Evolutionary conservation across 2,888 invertebrate species (phyloP), one percentile per base, ranked within the genome.

Genomic region (Rutpela maculata): DNA sequence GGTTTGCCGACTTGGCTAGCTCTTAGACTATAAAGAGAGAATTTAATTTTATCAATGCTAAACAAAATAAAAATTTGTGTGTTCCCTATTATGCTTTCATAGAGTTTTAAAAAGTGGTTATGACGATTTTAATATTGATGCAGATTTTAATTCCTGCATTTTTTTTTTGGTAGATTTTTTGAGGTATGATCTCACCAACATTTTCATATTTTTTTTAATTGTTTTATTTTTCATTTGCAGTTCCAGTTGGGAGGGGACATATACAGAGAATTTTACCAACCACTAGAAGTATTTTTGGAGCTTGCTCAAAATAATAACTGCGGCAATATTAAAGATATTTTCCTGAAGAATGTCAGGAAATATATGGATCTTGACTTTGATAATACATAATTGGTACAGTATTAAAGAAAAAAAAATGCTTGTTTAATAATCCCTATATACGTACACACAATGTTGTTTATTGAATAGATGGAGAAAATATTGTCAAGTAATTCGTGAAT

Each of bases 211-310:
- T 62, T 15, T 62, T 59, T 26, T 26, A 62, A 26, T 26, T n/a
- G 17, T 63, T 35, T 31, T n/a, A n/a, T n/a, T 18, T 38, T 68
- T 74, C 62, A 75, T 66, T 89, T 90, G 67, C 86, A 92, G 91
- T 95, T 95, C 89, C 92, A 93, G 82, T 86, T 96, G 15, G 94
- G 94, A 4, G 91, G 91, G 2, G 94, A 95, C 86, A 90, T 94
- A 0, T 91, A 93, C 74, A 90, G 91, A 76, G 91, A 93, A 74
- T 91, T 96, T 80, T 90, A 94, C 60, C 87, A 92, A 77, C 93
- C 92, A 35, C 88, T 95, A 84, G 91, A 91, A 82, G 90, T 90
- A 71, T 92, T 92, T 82, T 86, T 93, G 66, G 91, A 93, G 69
- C 85, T 90, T 43, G 91, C 91, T 15, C 88, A 90, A 59, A 89